Base-by-base conservation (phyloP, 2,113 vertebrate genomes). In the Aplodontia rufa region DNA sequence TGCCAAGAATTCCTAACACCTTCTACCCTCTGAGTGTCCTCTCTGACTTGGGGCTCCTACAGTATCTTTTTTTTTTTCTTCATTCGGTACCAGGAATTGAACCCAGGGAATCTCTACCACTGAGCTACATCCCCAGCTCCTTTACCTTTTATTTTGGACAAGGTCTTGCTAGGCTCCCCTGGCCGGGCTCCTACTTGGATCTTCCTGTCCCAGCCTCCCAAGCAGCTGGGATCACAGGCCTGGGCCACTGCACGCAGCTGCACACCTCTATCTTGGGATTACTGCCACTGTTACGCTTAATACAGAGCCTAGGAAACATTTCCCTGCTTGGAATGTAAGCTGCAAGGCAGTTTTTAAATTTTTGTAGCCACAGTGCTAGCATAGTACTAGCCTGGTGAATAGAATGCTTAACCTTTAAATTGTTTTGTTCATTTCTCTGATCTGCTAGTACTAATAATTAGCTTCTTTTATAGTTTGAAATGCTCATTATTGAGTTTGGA, bases 381-480 rank as follows among this genome's bases (percentile, higher is more conserved):
- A 72, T 11, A 82, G 45, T 42, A 51, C 9, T 47, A 42, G n/a
- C 42, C 72, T 35, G 40, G 11, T 19, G 8, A 45, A 62, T 1
- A 62, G 76, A 89, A 78, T 12, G 32, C 35, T 69, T 91, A 85
- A 74, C 40, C 40, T 68, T 88, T 60, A 91, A 88, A 84, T n/a
- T 16, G 40, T 40, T 69, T 53, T n/a, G 12, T 20, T 90, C 55
- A 78, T 58, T 68, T 47, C 74, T 37, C 32, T 26, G 11, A 86
- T 85, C 85, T 80, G 45, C 72, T 85, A 28, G 32, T 66, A 69
- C 22, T 60, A 6, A 80, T 51, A 60, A 20, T 76, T 35, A 32
- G 55, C 94, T 98, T 94, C 87, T 96, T 97, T 98, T 97, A 98
- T 96, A 98, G 72, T 97, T 71, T 69, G 47, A 96, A 93, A 55